These are phyloP conservation scores for Gasterosteus nipponicus DNA, from an alignment of 2,113 vertebrate species.

Conservation along the genomic window DNA sequence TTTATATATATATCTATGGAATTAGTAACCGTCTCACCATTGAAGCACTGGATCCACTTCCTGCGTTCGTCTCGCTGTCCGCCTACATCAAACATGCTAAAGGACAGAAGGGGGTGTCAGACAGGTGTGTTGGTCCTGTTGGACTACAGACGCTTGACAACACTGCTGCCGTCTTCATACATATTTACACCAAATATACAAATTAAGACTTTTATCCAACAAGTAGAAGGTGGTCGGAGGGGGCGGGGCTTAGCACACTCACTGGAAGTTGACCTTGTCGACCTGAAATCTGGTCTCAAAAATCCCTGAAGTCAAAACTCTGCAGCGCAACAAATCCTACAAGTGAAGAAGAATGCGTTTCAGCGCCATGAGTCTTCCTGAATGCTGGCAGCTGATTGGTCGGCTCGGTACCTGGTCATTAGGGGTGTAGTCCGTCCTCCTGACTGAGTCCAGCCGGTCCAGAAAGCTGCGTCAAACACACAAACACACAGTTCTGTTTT, in stretches of 20 bases:
- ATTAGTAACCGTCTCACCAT: slow-evolving; percentile 82
- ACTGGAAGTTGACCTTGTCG: slow-evolving; percentile 79
- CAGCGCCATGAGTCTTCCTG: neutral
- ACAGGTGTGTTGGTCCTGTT: too few relatives aligned
- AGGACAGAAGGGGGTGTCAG: neutral
- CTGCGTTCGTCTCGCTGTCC: slow-evolving; percentile 97
- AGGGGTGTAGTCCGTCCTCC: slow-evolving; percentile 92
- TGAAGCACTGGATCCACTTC: slow-evolving; percentile 99
- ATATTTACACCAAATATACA: too few relatives aligned
- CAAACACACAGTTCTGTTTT: slow-evolving; percentile 3
- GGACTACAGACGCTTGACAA: too few relatives aligned
- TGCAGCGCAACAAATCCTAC: slow-evolving; percentile 73
- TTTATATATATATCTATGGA: too few relatives aligned
- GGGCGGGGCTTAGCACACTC: slow-evolving; percentile 36
- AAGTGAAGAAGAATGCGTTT: neutral
- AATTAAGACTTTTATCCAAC: too few relatives aligned
- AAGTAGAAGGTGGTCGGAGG: neutral
- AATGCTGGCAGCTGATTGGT: neutral
- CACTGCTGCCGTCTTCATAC: too few relatives aligned
- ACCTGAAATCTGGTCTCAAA: slow-evolving; percentile 76
- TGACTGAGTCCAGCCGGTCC: slow-evolving; percentile 91
- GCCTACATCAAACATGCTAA: slow-evolving; percentile 98
- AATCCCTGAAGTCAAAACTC: slow-evolving; percentile 75
- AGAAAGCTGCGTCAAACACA: slow-evolving; percentile 85
- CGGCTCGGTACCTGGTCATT: slow-evolving; percentile 90